Conservation (phyloP, 2,888 invertebrate species). For the Ethmia dodecea region DNA sequence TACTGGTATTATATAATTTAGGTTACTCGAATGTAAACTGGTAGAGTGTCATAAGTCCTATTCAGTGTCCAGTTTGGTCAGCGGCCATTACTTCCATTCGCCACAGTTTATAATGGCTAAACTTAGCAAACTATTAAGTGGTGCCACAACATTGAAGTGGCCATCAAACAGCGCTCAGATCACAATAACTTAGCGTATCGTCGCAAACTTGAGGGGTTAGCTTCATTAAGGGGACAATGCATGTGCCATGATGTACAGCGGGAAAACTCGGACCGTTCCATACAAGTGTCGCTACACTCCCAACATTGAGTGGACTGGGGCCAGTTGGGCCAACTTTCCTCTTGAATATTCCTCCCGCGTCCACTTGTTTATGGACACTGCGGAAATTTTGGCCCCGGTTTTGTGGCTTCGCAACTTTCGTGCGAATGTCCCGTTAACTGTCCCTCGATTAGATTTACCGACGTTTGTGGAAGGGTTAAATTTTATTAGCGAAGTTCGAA, state of each 20-base stretch:
- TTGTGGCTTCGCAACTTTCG: constrained; percentile 60
- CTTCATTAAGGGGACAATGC: constrained; percentile 73
- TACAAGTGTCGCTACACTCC: constrained; percentile 66
- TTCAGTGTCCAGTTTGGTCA: no score
- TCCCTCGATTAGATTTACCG: constrained; percentile 54
- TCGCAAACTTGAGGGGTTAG: constrained; percentile 52
- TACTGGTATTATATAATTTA: no score
- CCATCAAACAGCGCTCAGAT: constrained; percentile 67
- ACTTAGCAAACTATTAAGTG: constrained; percentile 57
- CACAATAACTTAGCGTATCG: constrained; percentile 59
- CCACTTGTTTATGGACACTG: constrained; percentile 61
- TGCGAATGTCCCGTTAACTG: constrained; percentile 51
- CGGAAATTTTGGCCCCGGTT: constrained; percentile 46
- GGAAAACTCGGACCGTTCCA: constrained; percentile 61
- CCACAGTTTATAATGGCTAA: constrained; percentile 55
- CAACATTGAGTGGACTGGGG: constrained; percentile 42
- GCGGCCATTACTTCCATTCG: constrained; percentile 22
- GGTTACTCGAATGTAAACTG: no score
- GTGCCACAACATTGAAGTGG: constrained; percentile 56
- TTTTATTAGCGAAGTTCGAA: constrained; percentile 23
- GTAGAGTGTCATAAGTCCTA: no score
- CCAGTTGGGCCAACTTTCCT: constrained; percentile 57
- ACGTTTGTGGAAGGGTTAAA: constrained; percentile 22
- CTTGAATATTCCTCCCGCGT: constrained; percentile 63
- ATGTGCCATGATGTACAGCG: constrained; percentile 55